A percentile compares a stretch with the other conserved stretches of the same genome.
phyloP scores from a whole-genome alignment of 2,113 vertebrate genomes.

The Eudyptes chrysolophus region DNA sequence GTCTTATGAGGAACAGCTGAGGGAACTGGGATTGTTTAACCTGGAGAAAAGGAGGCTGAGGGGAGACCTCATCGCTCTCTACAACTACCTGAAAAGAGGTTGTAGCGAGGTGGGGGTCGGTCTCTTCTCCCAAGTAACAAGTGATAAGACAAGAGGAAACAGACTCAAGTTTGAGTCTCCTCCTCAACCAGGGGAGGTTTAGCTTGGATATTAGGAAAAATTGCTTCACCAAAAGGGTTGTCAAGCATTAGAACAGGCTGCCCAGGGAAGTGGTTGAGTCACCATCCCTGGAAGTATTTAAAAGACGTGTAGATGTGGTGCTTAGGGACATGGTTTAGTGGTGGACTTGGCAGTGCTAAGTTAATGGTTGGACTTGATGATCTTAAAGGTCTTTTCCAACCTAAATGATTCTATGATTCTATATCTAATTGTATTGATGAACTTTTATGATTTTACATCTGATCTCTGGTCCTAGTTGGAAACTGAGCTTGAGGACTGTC shows the following conservation, averaged over 20 bases:
- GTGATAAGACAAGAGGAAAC: background rate
- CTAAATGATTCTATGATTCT: background rate
- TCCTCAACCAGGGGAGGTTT: background rate
- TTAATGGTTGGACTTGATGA: background rate
- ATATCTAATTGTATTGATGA: background rate
- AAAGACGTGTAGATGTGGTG: background rate
- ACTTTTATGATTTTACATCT: background rate
- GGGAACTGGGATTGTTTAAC: background rate
- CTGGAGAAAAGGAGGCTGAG: background rate
- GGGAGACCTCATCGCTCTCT: background rate
- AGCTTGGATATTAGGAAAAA: background rate
- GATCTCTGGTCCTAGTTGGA: background rate
- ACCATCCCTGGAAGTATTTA: background rate
- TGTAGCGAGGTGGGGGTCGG: background rate
- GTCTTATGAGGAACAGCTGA: background rate
- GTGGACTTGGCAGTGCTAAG: background rate
- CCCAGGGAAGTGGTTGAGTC: background rate
- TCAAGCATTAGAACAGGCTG: background rate
- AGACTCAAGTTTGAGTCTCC: background rate
- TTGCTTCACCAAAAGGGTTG: background rate
- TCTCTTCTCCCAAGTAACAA: background rate
- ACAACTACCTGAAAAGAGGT: background rate
- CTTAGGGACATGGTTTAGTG: background rate
- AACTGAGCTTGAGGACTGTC: background rate
- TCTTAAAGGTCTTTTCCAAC: background rate